These are phyloP conservation scores for Streptopelia turtur DNA, from an alignment of 2,797 vertebrate species.

Conservation along the genomic window DNA sequence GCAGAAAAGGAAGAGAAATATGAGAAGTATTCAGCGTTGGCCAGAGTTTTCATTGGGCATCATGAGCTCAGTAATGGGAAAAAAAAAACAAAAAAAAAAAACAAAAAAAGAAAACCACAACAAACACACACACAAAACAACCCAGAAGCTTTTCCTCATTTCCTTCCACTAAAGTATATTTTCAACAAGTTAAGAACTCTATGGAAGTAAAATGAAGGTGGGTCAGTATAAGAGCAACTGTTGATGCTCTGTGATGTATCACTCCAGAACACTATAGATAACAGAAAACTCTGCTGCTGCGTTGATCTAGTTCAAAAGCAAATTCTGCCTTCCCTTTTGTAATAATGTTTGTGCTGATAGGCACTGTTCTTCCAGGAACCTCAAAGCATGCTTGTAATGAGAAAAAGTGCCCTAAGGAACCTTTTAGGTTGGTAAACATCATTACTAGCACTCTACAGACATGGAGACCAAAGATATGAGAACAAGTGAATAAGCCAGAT, in stretches of 20 bases:
- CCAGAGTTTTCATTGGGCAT: not conserved
- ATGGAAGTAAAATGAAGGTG: not conserved
- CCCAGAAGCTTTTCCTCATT: not conserved
- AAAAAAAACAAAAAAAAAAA: not conserved
- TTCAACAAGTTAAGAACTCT: not conserved
- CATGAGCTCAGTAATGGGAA: not conserved
- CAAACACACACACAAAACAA: not conserved
- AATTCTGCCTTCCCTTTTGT: not conserved
- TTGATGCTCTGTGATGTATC: not conserved
- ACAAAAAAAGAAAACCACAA: not conserved
- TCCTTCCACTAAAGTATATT: not conserved
- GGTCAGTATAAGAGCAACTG: not conserved
- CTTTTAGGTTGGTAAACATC: not conserved
- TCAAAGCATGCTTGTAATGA: not conserved
- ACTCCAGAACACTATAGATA: not conserved
- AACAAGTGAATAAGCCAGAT: not conserved
- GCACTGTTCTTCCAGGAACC: not conserved
- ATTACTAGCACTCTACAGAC: not conserved
- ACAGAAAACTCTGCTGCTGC: not conserved
- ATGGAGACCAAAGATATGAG: not conserved
- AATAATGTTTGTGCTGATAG: not conserved
- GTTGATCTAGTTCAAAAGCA: not conserved
- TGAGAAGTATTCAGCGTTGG: not conserved
- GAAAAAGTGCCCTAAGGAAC: not conserved
- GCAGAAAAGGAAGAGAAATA: not conserved